Base-by-base conservation (phyloP, 2,113 vertebrate species). In the Ranitomeya variabilis region DNA sequence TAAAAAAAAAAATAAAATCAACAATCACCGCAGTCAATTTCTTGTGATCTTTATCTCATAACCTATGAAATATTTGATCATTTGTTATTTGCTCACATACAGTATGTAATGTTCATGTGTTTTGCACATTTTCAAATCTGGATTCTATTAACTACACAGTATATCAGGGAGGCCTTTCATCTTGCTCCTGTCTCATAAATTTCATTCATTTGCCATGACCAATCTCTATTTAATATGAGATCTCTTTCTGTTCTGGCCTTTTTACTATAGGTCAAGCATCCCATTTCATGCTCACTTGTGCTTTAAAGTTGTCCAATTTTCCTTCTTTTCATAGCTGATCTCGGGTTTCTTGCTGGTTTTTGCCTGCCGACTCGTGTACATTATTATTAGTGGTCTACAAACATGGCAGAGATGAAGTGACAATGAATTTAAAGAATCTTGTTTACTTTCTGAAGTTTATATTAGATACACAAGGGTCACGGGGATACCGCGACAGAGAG, bases 211-310 rank as follows among this genome's bases (percentile, higher is more conserved):
- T 82, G 66, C 81, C 79, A 82, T 80, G 79, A 80, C n/a, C 71
- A 80, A 80, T 87, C 62, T 80, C 54, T 87, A 59, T 67, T 79
- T 82, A 82, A 82, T 82, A 37, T 64, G 31, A 64, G 31, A 5
- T 4, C 8, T 66, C 60, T 64, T 37, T 79, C 26, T 88, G 54
- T 74, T 82, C 8, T 88, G 79, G 66, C 79, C 86, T 82, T 74
- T 87, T 82, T 62, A 82, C 67, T 45, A 64, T 74, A 59, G 86
- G 86, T 88, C 86, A 88, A 23, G 69, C 19, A 88, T 88, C 79
- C 10, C 51, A 74, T 88, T 88, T 88, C 78, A 82, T 82, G 86
- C 86, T 88, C 73, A 88, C 80, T 88, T 88, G 86, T 82, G 55
- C 86, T 88, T 78, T 80, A 82, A 82, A 59, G 78, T 81, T 71